A percentile compares a stretch with the other conserved stretches of the same genome.
Evolutionary conservation across 2,797 vertebrate species (phyloP).

Genomic region (Carcharodon carcharias): DNA sequence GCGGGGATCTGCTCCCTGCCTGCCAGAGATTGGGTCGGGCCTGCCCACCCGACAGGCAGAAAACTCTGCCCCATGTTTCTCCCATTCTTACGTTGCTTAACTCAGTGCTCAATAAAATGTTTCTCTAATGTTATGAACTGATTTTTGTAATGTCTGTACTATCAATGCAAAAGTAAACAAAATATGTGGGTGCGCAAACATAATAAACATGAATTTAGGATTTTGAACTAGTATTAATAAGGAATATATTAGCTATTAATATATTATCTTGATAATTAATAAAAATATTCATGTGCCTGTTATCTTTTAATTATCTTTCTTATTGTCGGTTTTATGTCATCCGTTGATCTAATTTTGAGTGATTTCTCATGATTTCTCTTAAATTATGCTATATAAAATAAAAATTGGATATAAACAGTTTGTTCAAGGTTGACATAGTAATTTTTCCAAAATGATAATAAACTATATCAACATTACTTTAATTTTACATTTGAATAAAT

Average conservation of each 20-base stretch:
- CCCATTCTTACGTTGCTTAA: not conserved
- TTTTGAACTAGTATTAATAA: not conserved
- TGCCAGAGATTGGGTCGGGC: too few species aligned
- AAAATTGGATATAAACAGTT: not conserved
- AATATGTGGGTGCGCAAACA: not conserved
- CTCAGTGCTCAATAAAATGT: not conserved
- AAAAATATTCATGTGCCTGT: not conserved
- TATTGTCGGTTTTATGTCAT: not conserved
- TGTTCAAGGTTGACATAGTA: not conserved
- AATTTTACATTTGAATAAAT: not conserved
- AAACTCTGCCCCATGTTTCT: too few species aligned
- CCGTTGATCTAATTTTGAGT: not conserved
- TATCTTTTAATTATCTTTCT: not conserved
- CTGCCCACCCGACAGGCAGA: too few species aligned
- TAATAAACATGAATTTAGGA: not conserved
- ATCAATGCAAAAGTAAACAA: not conserved
- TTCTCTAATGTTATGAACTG: not conserved
- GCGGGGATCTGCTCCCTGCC: too few species aligned
- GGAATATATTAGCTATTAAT: not conserved
- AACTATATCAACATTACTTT: not conserved
- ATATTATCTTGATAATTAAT: not conserved
- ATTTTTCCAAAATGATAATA: not conserved
- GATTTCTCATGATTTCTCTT: not conserved
- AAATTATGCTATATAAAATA: not conserved
- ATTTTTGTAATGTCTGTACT: not conserved